phyloP scores from a whole-genome alignment of 2,113 vertebrate species.

The Vulpes lagopus region DNA sequence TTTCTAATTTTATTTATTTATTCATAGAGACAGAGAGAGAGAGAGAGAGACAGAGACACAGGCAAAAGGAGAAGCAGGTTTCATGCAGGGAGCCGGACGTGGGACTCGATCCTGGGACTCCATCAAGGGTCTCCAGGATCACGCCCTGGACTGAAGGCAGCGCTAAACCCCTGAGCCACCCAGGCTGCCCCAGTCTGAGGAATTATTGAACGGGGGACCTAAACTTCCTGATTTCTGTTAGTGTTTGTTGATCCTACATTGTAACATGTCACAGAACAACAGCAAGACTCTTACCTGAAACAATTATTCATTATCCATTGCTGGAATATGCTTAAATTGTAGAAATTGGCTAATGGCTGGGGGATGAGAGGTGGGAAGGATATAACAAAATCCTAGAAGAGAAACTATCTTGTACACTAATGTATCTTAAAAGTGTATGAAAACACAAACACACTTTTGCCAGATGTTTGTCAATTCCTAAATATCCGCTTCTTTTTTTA shows the following conservation, averaged over 20 bases:
- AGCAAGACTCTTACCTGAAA: constrained; percentile 18
- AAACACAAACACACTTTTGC: background rate
- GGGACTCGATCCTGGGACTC: too few species aligned
- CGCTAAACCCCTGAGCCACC: too few species aligned
- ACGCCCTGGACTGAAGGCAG: too few species aligned
- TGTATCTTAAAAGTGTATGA: background rate
- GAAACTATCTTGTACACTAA: background rate
- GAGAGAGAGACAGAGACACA: too few species aligned
- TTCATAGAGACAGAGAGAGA: too few species aligned
- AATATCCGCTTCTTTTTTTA: background rate
- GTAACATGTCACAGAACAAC: background rate
- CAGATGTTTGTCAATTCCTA: background rate
- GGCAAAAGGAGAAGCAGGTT: too few species aligned
- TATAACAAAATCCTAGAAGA: background rate
- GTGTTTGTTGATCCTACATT: background rate
- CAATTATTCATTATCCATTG: background rate
- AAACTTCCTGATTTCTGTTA: background rate
- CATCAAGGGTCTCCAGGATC: too few species aligned
- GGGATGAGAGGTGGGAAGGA: background rate
- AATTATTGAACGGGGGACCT: background rate
- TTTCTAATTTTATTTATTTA: too few species aligned
- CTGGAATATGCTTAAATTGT: background rate
- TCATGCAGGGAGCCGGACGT: too few species aligned
- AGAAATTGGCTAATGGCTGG: background rate
- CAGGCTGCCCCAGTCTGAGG: background rate